phyloP scores from a whole-genome alignment of 2,113 vertebrate genomes.

The Tachycineta bicolor region DNA sequence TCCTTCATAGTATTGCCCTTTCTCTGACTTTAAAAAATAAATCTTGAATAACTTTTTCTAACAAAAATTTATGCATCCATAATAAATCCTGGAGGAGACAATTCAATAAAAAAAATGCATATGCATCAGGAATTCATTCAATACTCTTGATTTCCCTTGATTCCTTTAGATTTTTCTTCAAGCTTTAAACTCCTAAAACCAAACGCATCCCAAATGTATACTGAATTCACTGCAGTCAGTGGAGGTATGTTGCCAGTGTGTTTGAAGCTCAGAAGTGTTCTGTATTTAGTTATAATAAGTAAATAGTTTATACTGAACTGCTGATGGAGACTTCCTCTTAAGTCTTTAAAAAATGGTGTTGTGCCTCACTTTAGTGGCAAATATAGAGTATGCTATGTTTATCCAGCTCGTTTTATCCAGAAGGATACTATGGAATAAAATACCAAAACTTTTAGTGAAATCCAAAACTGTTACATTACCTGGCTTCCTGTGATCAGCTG shows the following conservation, averaged over 20 bases:
- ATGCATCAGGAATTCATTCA: constrained; percentile 44
- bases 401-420: neutral
- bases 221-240: neutral
- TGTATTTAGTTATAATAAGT: neutral
- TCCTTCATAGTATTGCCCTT: constrained; percentile 13
- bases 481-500: neutral
- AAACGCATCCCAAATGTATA: neutral
- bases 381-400: neutral
- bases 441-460: neutral
- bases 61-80: constrained; percentile 14
- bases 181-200: constrained; percentile 24
- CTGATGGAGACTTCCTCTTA: neutral
- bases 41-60: constrained; percentile 7
- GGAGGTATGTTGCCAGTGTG: neutral
- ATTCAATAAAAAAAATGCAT: constrained; percentile 48
- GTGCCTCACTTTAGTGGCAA: neutral
- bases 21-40: neutral
- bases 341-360: neutral
- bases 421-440: neutral
- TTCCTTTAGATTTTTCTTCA: constrained; percentile 43
- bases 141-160: constrained; percentile 67
- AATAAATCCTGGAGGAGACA: constrained; percentile 40
- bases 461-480: neutral
- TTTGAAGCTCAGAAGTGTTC: constrained; percentile 2
- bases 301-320: neutral